Base-by-base conservation (phyloP, 1,140 invertebrate genomes). In the Drosophila funebris region DNA sequence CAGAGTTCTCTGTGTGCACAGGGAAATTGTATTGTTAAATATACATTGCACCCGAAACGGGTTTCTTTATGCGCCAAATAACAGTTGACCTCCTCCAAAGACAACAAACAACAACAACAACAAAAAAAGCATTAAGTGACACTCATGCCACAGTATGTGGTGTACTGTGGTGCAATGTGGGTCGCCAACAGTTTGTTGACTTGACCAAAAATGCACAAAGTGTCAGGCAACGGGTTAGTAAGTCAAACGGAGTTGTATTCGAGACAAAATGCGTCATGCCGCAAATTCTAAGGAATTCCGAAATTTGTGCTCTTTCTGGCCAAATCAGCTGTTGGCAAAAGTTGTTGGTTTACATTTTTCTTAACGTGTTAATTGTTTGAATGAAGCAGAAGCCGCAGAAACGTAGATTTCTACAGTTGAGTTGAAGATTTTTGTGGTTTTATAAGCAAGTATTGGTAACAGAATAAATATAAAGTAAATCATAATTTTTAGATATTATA, bases 101-200 rank as follows among this genome's bases (percentile, higher is more conserved):
- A 11, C 29, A 33, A 57, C 50, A 66, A 43, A 56, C 37, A n/a
- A 22, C 29, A 37, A 48, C 36, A 22, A 56, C 56, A 58, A 43
- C 41, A 43, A n/a, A n/a, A n/a, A n/a, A n/a, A n/a, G n/a, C n/a
- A n/a, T n/a, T n/a, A n/a, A 60, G 41, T 75, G 71, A 61, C 70
- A 78, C 50, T 36, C 36, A 63, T 46, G 36, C 46, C 13, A 71
- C 62, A 54, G 22, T 46, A 4, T 36, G 33, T 44, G 43, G 29
- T 48, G 68, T 16, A 11, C 31, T 37, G 24, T 18, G 27, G 18
- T 68, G 71, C 82, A 75, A 87, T 87, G 71, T 85, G 82, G 82
- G 82, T 87, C 82, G 80, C 39, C 36, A 6, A 54, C 64, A 60
- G 66, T 82, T 88, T 81, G 82, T 82, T 76, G 78, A 76, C 67